phyloP scores from a whole-genome alignment of 2,113 vertebrate genomes.

The Poeciliopsis turrubarensis region DNA sequence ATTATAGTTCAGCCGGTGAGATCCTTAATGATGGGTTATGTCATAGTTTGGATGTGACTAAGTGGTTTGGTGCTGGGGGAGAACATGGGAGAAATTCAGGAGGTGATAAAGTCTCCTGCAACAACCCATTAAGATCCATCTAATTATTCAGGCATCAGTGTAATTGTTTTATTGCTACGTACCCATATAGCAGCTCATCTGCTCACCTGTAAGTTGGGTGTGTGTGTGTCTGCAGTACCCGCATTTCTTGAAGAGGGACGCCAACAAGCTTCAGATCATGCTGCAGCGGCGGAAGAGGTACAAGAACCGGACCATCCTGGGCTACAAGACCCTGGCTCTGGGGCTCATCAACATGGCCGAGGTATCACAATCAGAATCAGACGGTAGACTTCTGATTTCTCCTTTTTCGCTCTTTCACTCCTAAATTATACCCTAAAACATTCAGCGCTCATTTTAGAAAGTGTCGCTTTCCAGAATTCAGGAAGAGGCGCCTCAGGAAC shows the following conservation, averaged over 20 bases:
- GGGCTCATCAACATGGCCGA: conserved; percentile 95
- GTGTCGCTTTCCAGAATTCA: background rate
- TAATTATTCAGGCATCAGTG: conserved; percentile 17
- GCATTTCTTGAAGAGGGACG: conserved; percentile 91
- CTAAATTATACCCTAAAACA: no score
- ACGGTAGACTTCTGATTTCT: no score
- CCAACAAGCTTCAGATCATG: conserved; percentile 94
- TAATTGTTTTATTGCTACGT: background rate
- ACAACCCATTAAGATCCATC: background rate
- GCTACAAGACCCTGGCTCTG: conserved; percentile 91
- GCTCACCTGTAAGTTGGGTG: background rate
- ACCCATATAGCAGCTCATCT: background rate
- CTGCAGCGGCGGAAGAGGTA: conserved; percentile 90
- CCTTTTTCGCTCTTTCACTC: no score
- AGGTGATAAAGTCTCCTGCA: conserved; percentile 13
- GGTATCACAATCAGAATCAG: conserved; percentile 64
- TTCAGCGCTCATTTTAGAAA: background rate
- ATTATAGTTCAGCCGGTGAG: conserved; percentile 39
- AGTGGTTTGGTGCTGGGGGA: conserved; percentile 26
- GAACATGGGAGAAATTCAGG: conserved; percentile 5
- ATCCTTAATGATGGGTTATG: conserved; percentile 46
- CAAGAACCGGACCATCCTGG: conserved; percentile 93
- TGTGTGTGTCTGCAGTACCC: conserved; percentile 81
- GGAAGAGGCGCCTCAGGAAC: background rate
- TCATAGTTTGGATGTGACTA: conserved; percentile 29